These are phyloP conservation scores for Frankliniella fusca DNA, from an alignment of 2,888 invertebrate genomes.

Conservation along the genomic window DNA sequence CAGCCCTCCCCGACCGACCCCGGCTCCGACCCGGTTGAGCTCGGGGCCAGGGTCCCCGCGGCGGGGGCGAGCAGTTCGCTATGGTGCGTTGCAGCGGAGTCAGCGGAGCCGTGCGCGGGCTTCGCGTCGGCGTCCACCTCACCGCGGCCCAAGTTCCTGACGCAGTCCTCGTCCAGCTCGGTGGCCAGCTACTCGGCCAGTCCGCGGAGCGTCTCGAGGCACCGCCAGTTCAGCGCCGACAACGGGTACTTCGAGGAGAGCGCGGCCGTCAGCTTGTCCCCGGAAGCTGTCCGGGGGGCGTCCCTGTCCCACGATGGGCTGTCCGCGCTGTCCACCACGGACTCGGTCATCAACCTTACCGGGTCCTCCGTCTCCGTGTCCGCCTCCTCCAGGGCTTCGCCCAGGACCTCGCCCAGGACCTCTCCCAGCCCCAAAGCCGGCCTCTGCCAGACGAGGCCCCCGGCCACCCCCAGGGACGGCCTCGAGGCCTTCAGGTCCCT, in stretches of 20 bases:
- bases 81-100: neutral
- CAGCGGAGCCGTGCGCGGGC: neutral
- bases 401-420: slow-evolving; percentile 11
- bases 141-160: slow-evolving; percentile 13
- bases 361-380: slow-evolving; percentile 43
- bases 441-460: neutral
- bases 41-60: neutral
- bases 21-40: neutral
- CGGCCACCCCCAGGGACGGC: neutral
- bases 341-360: slow-evolving; percentile 43
- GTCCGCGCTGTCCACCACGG: slow-evolving; percentile 40
- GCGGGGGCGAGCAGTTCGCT: neutral
- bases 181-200: neutral
- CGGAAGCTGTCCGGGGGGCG: neutral
- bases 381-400: slow-evolving; percentile 40
- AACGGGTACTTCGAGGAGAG: slow-evolving; percentile 12
- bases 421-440: neutral
- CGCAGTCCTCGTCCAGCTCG: slow-evolving; percentile 12
- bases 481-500: slow-evolving; percentile 7
- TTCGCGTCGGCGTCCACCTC: neutral
- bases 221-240: slow-evolving; percentile 11
- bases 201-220: neutral
- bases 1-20: neutral
- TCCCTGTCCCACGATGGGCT: neutral
- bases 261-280: neutral